Evolutionary conservation across 2,113 vertebrate genomes (phyloP), one percentile per base, ranked within the genome.

Genomic region (Trichechus manatus): DNA sequence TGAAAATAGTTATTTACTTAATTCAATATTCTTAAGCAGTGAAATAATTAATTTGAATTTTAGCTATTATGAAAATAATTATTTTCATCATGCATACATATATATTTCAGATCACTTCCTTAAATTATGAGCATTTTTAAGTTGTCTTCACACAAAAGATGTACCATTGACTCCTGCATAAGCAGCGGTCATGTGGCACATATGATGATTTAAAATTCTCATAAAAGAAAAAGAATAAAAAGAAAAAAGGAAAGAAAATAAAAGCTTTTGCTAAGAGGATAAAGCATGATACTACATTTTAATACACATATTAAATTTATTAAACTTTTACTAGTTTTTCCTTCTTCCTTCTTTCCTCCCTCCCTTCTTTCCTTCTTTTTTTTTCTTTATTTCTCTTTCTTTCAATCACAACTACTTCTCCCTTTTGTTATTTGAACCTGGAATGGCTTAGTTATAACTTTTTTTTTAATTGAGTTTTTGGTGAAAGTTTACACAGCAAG

Each of bases 121-220:
- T 72, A 95, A 87, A 44, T 92, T 75, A 66, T 80, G 63, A 61
- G 3, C 11, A 90, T 79, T 81, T 56, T 95, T 22, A 80, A 66
- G 22, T 86, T 56, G 1, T 2, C n/a, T 19, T 90, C 22, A 50
- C 47, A 42, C 3, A 56, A 93, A 22, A 77, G 29, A n/a, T 59
- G 5, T 5, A 79, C 2, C 10, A 83, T 50, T 80, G 39, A 63
- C 4, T 83, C 20, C 72, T 6, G 10, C 42, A 59, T 1, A 93
- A 59, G 4, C n/a, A 82, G 20, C 70, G n/a, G 7, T 83, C 5
- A 42, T 17, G 77, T 72, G 9, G 0, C 81, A 0, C 6, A 36
- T n/a, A 77, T 23, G 1, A 2, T 1, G 0, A 36, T 94, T 92
- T 44, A 83, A 90, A 92, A 92, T 94, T 72, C 4, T 50, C 29